Evolutionary conservation across 2,888 invertebrate species (phyloP), one percentile per base, ranked within the genome.

Genomic region (Caenorhabditis zanzibari): DNA sequence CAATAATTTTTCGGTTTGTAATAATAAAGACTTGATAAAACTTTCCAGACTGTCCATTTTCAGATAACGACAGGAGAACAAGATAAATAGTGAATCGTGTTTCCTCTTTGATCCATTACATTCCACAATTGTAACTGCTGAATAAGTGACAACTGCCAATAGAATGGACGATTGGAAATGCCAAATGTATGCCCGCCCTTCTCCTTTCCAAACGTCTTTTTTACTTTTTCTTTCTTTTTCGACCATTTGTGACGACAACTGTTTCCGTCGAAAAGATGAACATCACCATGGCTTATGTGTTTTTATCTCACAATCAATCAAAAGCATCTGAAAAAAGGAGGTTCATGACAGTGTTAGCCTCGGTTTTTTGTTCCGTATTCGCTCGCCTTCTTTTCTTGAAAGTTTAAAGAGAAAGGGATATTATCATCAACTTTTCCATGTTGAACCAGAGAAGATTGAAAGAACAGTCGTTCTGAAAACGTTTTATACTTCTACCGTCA

Each of bases 41-140:
- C 1, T n/a, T n/a, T n/a, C n/a, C 19, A 12, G 47, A n/a, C 12
- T 2, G 26, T 26, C 14, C 12, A 58, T 32, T 58, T 58, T 58
- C 58, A 9, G 32, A 58, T 16, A 63, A 47, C 41, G 24, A 41
- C 16, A 61, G 12, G n/a, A 26, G 49, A 58, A 58, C 26, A 63
- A 52, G 63, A 64, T 64, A n/a, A 66, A 47, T 26, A 54, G 74
- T 74, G 47, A 68, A 66, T 75, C 71, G 56, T 75, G 75, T 74
- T 52, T 38, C 28, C 7, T 14, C 22, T 59, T 61, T 56, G 74
- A 74, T 74, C 38, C 52, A 73, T 73, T 61, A 22, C 73, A 66
- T 75, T 75, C 66, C 74, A 32, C 75, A 75, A 56, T 75, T 75
- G 75, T 75, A 75, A 75, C 76, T 76, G 64, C 64, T 74, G 41